A percentile compares a stretch with the other conserved stretches of the same genome.
phyloP scores from a whole-genome alignment of 53 echinoderm and acorn worm species.

The Astropecten irregularis region DNA sequence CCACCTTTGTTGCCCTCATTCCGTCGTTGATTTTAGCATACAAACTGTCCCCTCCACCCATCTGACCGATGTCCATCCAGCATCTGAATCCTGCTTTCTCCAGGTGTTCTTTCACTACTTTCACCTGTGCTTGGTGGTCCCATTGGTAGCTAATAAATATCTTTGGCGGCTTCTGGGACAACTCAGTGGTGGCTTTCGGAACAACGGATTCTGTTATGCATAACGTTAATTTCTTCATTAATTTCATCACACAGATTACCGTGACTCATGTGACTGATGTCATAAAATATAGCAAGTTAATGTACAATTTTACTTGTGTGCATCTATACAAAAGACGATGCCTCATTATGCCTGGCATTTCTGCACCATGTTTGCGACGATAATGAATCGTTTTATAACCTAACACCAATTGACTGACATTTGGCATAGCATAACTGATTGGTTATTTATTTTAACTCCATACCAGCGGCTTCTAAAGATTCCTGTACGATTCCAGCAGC shows the following conservation, averaged over 20 bases:
- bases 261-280: too few species aligned
- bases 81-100: constrained; percentile 93
- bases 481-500: constrained; percentile 78
- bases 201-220: constrained; percentile 66
- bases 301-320: too few species aligned
- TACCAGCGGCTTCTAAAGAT: constrained; percentile 84
- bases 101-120: constrained; percentile 80
- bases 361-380: too few species aligned
- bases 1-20: constrained; percentile 90
- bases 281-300: too few species aligned
- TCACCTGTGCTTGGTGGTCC: constrained; percentile 96
- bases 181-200: constrained; percentile 59
- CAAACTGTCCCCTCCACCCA: constrained; percentile 96
- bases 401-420: too few species aligned
- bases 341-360: too few species aligned
- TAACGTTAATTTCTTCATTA: too few species aligned
- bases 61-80: constrained; percentile 99
- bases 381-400: too few species aligned
- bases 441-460: neutral
- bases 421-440: neutral
- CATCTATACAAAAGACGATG: too few species aligned
- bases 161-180: constrained; percentile 67
- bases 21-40: constrained; percentile 91
- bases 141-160: constrained; percentile 95
- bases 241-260: too few species aligned